These are phyloP conservation scores for Micropterix aruncella DNA, from an alignment of 2,888 invertebrate genomes.

Conservation along the genomic window DNA sequence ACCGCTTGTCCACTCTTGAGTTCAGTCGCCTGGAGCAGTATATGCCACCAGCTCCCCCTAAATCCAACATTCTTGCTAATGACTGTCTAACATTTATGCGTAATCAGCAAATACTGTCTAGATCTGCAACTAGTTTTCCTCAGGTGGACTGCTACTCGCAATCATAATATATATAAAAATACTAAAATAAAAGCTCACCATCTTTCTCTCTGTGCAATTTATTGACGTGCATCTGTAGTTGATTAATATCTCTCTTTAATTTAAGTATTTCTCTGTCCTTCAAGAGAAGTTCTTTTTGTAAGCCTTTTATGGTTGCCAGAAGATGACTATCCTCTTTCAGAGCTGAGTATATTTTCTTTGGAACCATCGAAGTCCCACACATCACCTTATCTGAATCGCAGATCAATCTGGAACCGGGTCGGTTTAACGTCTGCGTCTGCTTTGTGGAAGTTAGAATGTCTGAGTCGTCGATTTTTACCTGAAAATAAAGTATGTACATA, in stretches of 20 bases:
- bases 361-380: constrained; percentile 5
- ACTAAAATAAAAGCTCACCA: constrained; percentile 25
- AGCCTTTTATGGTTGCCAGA: constrained; percentile 63
- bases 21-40: too few species aligned
- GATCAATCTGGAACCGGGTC: neutral
- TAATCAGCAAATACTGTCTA: too few species aligned
- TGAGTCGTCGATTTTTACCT: too few species aligned
- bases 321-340: constrained; percentile 61
- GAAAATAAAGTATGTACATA: too few species aligned
- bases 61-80: too few species aligned
- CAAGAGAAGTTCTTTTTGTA: constrained; percentile 57
- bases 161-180: too few species aligned
- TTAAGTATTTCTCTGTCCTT: constrained; percentile 61
- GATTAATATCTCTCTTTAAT: constrained; percentile 62
- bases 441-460: neutral
- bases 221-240: constrained; percentile 58
- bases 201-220: constrained; percentile 66
- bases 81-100: too few species aligned
- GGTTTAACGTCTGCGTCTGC: neutral
- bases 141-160: too few species aligned
- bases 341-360: constrained; percentile 4
- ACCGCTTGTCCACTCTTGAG: too few species aligned
- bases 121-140: too few species aligned
- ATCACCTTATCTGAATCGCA: neutral
- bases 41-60: too few species aligned